Evolutionary conservation across 2,113 vertebrate species (phyloP).

Genomic region (Microtus oregoni): DNA sequence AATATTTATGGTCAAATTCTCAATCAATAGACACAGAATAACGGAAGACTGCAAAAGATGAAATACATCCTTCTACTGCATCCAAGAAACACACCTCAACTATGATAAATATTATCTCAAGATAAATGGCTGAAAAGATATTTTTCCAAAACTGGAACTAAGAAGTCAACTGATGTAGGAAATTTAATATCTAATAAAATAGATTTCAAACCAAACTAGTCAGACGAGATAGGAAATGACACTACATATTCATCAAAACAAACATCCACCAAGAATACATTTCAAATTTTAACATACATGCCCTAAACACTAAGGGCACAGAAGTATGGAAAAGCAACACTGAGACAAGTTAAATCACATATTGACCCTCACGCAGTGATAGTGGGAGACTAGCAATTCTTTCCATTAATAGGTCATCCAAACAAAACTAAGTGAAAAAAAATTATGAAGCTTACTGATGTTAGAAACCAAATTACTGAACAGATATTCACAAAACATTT

Average conservation of each 20-base stretch:
- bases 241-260: neutral
- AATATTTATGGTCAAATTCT: neutral
- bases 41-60: neutral
- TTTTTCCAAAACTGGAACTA: neutral
- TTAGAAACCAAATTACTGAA: neutral
- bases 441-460: neutral
- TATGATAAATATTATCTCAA: neutral
- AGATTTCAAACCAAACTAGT: neutral
- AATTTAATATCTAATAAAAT: neutral
- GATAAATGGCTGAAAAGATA: neutral
- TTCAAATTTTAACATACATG: neutral
- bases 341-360: neutral
- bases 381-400: neutral
- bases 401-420: neutral
- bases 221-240: neutral
- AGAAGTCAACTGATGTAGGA: neutral
- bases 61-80: neutral
- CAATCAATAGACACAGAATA: neutral
- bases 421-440: neutral
- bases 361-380: neutral
- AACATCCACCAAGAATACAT: neutral
- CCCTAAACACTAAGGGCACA: neutral
- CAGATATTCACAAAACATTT: neutral
- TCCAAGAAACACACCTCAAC: neutral
- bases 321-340: neutral